Evolutionary conservation across 2,797 vertebrate species (phyloP), one percentile per base, ranked within the genome.

Genomic region (Graptemys geographica): DNA sequence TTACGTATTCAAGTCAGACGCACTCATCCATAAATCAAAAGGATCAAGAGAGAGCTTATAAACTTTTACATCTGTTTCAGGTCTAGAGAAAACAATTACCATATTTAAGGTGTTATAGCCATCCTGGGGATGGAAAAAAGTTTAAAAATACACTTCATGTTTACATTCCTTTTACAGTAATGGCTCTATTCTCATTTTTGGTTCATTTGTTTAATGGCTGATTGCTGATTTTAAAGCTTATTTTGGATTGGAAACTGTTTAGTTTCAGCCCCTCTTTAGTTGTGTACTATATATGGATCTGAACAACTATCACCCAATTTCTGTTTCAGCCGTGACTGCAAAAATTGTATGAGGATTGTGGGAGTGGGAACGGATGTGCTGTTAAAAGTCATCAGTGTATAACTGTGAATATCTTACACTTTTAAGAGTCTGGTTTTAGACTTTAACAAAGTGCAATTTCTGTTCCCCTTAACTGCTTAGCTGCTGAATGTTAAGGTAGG

Each of bases 61-160:
- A 92, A 86, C 6, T 12, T 89, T 87, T 69, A 72, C 65, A 80
- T 84, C 51, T 85, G 56, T 51, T 53, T 62, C n/a, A 44, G 62
- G 81, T 95, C 79, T 85, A 94, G 93, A 95, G 23, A 51, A 94
- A 97, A 91, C 21, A 84, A 86, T 94, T 93, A 55, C 91, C 84
- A 96, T 93, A 90, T 92, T 98, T 97, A 97, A 98, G 97, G 97
- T 97, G 96, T 95, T 96, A 84, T 93, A 96, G 87, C 96, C 92
- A 33, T 90, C 93, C 79, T 88, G 41, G 80, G 88, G 79, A 97
- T 98, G 98, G 98, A 98, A 98, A 96, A 98, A 97, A 49, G 83
- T 97, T 98, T 98, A 97, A 98, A 98, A 98, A 98, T 98, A 98
- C 84, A 91, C 79, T 87, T 95, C 25, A 31, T 97, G 97, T 96